phyloP scores from a whole-genome alignment of 2,113 vertebrate species.

The Dipodomys spectabilis region DNA sequence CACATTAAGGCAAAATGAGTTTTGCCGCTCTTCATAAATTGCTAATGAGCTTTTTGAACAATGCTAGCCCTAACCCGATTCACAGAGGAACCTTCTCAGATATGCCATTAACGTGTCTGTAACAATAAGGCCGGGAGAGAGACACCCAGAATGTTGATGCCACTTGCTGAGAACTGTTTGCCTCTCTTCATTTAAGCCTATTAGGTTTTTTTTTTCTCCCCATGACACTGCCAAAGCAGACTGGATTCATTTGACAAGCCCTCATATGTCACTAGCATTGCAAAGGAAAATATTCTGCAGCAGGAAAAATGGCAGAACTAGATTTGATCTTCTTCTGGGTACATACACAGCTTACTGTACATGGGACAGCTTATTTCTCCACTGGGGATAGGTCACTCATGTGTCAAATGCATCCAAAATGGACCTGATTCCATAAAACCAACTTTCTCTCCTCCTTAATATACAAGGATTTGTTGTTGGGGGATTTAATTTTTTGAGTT shows the following conservation, averaged over 20 bases:
- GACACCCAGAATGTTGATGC: neutral
- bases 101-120: slow-evolving; percentile 48
- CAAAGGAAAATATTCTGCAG: neutral
- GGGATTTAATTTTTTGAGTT: too few species aligned
- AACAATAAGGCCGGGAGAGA: slow-evolving; percentile 46
- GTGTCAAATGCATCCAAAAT: neutral
- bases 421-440: neutral
- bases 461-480: neutral
- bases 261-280: neutral
- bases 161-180: slow-evolving; percentile 49
- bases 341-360: neutral
- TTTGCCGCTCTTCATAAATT: slow-evolving; percentile 64
- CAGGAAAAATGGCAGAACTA: neutral
- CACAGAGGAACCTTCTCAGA: slow-evolving; percentile 39
- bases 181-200: slow-evolving; percentile 23
- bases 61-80: slow-evolving; percentile 38
- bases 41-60: slow-evolving; percentile 66
- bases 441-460: neutral
- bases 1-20: slow-evolving; percentile 61
- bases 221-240: neutral
- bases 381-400: neutral
- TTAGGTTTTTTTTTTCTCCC: slow-evolving; percentile 9
- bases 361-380: neutral
- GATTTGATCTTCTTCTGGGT: slow-evolving; percentile 39
- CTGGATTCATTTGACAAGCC: neutral